Percentiles rank a stretch among this genome's conserved stretches.
phyloP scores from a whole-genome alignment of 2,888 invertebrate genomes.

The Hydrotaea cyrtoneurina region DNA sequence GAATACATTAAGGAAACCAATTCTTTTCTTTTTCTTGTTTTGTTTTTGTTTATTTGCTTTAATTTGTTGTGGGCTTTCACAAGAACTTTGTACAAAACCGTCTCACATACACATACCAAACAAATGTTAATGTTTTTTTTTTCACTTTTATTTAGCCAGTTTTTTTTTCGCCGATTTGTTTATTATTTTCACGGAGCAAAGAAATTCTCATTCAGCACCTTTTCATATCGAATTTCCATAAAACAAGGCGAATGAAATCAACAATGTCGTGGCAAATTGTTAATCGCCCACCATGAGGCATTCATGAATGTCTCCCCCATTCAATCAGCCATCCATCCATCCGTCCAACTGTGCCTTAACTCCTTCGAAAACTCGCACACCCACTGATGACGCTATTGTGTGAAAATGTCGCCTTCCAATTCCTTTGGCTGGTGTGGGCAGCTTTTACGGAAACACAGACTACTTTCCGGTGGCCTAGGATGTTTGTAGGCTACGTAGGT shows the following conservation, averaged over 20 bases:
- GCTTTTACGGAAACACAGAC: background rate
- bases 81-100: background rate
- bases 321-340: background rate
- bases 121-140: background rate
- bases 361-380: background rate
- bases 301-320: background rate
- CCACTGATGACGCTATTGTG: slow-evolving; percentile 57
- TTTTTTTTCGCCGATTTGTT: background rate
- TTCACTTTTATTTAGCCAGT: background rate
- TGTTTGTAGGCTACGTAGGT: too few species aligned
- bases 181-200: slow-evolving; percentile 14
- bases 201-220: background rate
- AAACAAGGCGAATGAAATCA: slow-evolving; percentile 13
- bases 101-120: background rate
- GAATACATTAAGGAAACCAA: background rate
- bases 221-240: background rate
- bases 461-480: background rate
- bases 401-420: slow-evolving; percentile 12
- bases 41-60: background rate
- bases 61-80: background rate
- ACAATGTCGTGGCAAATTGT: slow-evolving; percentile 24
- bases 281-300: background rate
- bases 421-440: slow-evolving; percentile 3
- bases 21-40: background rate
- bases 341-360: background rate